Percentiles rank a stretch among this genome's conserved stretches.
Evolutionary conservation across 2,797 vertebrate genomes (phyloP).

Genomic region (Sylvilagus floridanus): DNA sequence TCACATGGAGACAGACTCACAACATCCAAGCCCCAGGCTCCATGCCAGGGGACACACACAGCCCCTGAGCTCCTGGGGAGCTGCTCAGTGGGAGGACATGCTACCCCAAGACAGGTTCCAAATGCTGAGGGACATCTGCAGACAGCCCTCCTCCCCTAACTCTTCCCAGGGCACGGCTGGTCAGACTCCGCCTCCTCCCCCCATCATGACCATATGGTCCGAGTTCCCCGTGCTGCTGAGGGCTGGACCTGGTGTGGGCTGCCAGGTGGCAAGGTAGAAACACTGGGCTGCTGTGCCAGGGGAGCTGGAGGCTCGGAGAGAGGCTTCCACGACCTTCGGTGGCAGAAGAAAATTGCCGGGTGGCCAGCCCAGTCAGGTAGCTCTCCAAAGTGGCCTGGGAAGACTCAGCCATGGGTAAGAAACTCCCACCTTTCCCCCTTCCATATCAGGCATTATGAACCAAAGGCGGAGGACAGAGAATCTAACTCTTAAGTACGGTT

Average conservation of each 20-base stretch:
- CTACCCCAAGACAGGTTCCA: background rate
- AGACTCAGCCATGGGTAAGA: conserved; percentile 42
- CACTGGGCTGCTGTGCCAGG: background rate
- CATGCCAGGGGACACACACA: background rate
- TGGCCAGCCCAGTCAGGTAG: background rate
- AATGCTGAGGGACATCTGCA: background rate
- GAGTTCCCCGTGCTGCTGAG: background rate
- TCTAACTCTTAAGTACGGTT: conserved; percentile 44
- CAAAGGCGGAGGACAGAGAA: background rate
- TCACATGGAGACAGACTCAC: conserved; percentile 21
- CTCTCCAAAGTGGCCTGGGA: background rate
- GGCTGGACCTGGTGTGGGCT: background rate
- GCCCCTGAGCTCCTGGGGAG: background rate
- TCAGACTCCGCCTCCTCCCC: background rate
- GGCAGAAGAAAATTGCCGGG: background rate
- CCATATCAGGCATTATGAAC: background rate
- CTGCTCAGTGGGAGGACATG: background rate
- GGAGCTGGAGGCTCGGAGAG: background rate
- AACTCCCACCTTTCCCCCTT: background rate
- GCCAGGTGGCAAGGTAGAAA: background rate
- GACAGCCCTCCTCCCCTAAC: background rate
- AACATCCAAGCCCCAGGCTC: background rate
- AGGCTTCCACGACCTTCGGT: background rate
- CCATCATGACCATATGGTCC: background rate
- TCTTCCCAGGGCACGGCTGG: background rate